phyloP scores from a whole-genome alignment of 2,113 vertebrate species.

The Mesembrinibis cayennensis region DNA sequence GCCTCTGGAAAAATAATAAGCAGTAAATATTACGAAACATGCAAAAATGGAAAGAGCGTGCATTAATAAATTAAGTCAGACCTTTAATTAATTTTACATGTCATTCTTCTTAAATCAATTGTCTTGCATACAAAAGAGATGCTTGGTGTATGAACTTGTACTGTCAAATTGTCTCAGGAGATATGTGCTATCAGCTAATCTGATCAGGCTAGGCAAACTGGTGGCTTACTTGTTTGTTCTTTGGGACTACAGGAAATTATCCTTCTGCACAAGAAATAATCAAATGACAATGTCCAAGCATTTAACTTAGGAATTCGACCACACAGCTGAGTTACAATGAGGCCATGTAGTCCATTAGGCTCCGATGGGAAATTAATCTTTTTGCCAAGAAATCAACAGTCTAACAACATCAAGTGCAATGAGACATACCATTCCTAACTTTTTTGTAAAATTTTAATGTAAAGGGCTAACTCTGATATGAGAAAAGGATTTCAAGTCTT shows the following conservation, averaged over 20 bases:
- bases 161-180: neutral
- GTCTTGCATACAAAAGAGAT: neutral
- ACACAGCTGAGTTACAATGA: neutral
- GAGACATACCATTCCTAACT: neutral
- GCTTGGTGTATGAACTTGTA: neutral
- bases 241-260: neutral
- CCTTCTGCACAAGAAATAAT: neutral
- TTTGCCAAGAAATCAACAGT: conserved; percentile 24
- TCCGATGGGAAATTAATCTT: neutral
- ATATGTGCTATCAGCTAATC: neutral
- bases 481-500: neutral
- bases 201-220: neutral
- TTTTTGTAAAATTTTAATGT: neutral
- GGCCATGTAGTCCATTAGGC: neutral
- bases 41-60: neutral
- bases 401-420: neutral
- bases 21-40: neutral
- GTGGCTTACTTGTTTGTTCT: neutral
- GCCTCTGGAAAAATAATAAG: neutral
- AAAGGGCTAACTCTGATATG: neutral
- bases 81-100: neutral
- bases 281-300: neutral
- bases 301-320: neutral
- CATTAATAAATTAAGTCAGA: neutral
- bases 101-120: neutral